Evolutionary conservation across 2,888 invertebrate genomes (phyloP).

Genomic region (Nomada hirtipes): DNA sequence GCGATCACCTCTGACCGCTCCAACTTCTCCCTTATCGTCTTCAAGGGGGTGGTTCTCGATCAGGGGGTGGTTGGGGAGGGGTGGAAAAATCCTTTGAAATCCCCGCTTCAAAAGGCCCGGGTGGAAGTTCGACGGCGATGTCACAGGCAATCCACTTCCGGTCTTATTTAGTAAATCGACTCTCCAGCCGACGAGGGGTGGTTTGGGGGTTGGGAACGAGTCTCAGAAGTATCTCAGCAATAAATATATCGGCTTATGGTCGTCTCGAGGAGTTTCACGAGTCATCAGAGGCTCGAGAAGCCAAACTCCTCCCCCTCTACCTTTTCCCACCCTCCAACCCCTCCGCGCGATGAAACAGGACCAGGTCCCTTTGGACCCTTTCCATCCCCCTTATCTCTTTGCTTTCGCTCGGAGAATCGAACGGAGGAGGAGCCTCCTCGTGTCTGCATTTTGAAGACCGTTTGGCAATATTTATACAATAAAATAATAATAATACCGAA

Average conservation of each 20-base stretch:
- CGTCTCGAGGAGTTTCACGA: constrained; percentile 67
- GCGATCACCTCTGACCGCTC: constrained; percentile 2
- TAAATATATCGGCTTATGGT: constrained; percentile 70
- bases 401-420: not conserved
- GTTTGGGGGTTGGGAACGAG: constrained; percentile 36
- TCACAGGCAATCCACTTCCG: constrained; percentile 69
- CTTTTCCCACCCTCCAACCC: constrained; percentile 1
- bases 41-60: not conserved
- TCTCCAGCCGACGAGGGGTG: not conserved
- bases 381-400: not conserved
- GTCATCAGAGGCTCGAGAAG: constrained; percentile 65
- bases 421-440: no score
- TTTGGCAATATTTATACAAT: no score
- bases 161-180: constrained; percentile 71
- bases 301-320: constrained; percentile 44
- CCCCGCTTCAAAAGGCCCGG: constrained; percentile 51
- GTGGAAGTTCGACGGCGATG: constrained; percentile 58
- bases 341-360: constrained; percentile 61
- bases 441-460: no score
- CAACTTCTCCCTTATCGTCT: constrained; percentile 8
- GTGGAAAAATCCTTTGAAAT: constrained; percentile 54
- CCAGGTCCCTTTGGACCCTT: constrained; percentile 46
- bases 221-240: constrained; percentile 62
- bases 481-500: no score
- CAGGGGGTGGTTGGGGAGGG: no score